Percentiles rank a stretch among this genome's conserved stretches.
phyloP scores from a whole-genome alignment of 2,113 vertebrate species.

The Suricata suricatta region DNA sequence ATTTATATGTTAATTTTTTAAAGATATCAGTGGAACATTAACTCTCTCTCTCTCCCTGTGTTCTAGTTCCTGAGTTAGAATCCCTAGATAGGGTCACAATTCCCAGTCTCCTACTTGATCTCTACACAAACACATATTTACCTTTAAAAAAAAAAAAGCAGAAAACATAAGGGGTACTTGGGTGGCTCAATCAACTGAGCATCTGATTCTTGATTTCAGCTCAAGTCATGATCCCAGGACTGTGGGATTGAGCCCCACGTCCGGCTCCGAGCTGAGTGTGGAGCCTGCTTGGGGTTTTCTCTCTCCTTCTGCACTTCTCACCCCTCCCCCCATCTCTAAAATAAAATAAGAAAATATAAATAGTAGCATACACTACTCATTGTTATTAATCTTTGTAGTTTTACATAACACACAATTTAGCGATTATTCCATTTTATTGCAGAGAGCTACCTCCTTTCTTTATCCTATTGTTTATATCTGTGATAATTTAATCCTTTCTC shows the following conservation, averaged over 20 bases:
- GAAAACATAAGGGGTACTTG: too few relatives aligned
- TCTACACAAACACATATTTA: background rate
- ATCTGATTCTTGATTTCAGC: too few relatives aligned
- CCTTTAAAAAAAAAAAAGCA: background rate
- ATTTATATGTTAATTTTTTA: background rate
- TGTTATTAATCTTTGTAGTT: background rate
- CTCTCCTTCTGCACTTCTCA: too few relatives aligned
- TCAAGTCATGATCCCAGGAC: too few relatives aligned
- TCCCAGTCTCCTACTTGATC: background rate
- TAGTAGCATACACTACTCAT: background rate
- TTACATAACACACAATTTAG: background rate
- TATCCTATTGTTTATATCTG: background rate
- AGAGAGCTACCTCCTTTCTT: background rate
- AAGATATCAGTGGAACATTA: background rate
- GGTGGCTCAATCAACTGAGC: too few relatives aligned
- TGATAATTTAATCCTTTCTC: slow-evolving; percentile 13
- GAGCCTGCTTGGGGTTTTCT: too few relatives aligned
- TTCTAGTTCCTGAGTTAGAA: background rate
- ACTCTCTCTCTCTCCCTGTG: background rate
- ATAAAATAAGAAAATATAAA: background rate
- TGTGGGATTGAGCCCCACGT: too few relatives aligned
- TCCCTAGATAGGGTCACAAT: background rate
- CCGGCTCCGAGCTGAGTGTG: too few relatives aligned
- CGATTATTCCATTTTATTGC: background rate
- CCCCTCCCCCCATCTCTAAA: too few relatives aligned